phyloP scores from a whole-genome alignment of 2,797 vertebrate species.

The Melanogrammus aeglefinus region DNA sequence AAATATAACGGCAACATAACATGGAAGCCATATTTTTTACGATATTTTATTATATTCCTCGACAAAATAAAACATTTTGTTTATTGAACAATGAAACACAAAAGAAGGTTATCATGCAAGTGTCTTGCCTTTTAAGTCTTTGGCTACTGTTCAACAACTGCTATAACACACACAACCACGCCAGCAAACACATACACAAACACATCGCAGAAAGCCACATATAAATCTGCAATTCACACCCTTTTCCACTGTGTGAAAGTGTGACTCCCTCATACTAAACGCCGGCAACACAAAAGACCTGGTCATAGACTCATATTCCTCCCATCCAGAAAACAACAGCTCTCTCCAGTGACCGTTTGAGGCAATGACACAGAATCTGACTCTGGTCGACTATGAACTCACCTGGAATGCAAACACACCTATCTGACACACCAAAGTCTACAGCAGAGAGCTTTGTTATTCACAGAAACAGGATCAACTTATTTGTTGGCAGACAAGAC shows the following conservation, averaged over 20 bases:
- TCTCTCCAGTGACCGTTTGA: conserved; percentile 7
- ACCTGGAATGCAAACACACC: background rate
- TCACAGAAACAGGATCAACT: background rate
- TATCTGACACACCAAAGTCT: background rate
- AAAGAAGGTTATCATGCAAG: background rate
- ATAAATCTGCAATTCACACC: background rate
- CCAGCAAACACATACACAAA: background rate
- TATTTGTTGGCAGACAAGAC: background rate
- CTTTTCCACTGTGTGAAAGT: background rate
- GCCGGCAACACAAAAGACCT: conserved; percentile 8
- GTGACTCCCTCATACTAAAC: background rate
- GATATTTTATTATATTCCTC: background rate
- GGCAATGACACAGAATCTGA: conserved; percentile 10
- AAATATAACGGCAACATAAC: background rate
- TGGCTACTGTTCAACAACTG: background rate
- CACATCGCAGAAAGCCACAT: background rate
- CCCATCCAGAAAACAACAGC: conserved; percentile 1
- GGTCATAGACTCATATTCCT: background rate
- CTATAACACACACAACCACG: background rate
- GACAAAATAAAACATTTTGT: background rate
- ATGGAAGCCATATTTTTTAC: background rate
- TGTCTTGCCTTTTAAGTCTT: background rate
- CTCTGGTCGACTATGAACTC: background rate
- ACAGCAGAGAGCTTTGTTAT: background rate
- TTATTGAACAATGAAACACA: background rate